Conservation (phyloP, 2,888 invertebrate species). For the Calameuta pallipes region DNA sequence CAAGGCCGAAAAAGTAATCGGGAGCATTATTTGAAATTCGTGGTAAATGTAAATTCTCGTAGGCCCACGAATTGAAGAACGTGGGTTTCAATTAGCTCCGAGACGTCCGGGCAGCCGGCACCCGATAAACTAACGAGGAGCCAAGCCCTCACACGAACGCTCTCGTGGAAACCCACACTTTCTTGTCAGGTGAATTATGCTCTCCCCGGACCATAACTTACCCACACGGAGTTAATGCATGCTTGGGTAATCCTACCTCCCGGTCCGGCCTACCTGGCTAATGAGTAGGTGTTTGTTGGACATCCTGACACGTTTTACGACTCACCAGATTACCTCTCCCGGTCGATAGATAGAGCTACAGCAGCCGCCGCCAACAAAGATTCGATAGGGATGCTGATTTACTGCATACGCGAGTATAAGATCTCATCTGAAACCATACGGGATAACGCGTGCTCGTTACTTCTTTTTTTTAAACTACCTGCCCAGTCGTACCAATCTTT, state of each 20-base stretch:
- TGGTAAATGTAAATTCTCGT: background rate
- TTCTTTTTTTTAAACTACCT: conserved; percentile 33
- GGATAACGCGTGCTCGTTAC: conserved; percentile 45
- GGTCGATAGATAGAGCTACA: conserved; percentile 47
- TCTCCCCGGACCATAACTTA: conserved; percentile 58
- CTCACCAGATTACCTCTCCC: conserved; percentile 59
- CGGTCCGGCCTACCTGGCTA: conserved; percentile 58
- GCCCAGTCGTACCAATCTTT: background rate
- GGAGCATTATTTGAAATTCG: background rate
- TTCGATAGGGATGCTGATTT: conserved; percentile 51
- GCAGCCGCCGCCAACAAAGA: conserved; percentile 42
- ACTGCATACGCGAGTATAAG: conserved; percentile 40
- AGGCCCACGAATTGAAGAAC: conserved; percentile 44
- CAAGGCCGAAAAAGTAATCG: background rate
- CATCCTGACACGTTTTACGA: conserved; percentile 64
- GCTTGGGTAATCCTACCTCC: conserved; percentile 56
- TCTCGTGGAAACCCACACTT: conserved; percentile 42
- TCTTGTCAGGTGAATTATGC: conserved; percentile 58
- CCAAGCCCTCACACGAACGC: conserved; percentile 48
- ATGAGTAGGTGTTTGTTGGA: conserved; percentile 65
- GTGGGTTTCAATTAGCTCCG: conserved; percentile 55
- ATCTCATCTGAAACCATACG: conserved; percentile 36
- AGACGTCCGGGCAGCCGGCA: conserved; percentile 39
- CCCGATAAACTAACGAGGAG: conserved; percentile 56
- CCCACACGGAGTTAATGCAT: conserved; percentile 58